phyloP scores from a whole-genome alignment of 2,113 vertebrate species.

The Chitala chitala region DNA sequence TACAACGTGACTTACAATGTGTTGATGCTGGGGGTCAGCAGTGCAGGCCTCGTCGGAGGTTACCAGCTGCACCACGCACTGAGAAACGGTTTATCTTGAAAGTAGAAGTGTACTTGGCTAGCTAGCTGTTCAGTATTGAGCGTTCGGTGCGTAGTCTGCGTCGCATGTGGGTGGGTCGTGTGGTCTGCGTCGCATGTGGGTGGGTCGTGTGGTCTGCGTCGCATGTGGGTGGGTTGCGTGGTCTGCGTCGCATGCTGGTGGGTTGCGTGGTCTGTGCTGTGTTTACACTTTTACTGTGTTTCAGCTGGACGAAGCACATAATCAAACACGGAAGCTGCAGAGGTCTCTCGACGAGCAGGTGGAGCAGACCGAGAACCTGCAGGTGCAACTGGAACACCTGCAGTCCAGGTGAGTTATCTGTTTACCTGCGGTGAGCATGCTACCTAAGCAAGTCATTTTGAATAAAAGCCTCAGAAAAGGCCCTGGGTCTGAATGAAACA shows the following conservation, averaged over 20 bases:
- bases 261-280: neutral
- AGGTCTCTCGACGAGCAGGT: slow-evolving; percentile 85
- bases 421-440: neutral
- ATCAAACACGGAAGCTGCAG: slow-evolving; percentile 82
- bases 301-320: slow-evolving; percentile 76
- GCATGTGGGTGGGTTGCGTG: too few species aligned
- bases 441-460: neutral
- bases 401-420: slow-evolving; percentile 71
- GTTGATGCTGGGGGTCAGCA: too few species aligned
- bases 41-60: neutral
- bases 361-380: slow-evolving; percentile 80
- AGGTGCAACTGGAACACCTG: slow-evolving; percentile 83
- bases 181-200: too few species aligned
- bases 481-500: neutral
- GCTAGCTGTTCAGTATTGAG: too few species aligned
- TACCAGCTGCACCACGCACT: neutral
- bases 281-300: neutral
- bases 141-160: too few species aligned
- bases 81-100: too few species aligned
- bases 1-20: neutral
- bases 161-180: too few species aligned
- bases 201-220: too few species aligned
- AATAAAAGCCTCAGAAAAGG: neutral
- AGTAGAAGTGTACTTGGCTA: too few species aligned
- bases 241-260: neutral